phyloP scores from a whole-genome alignment of 2,113 vertebrate species.

The Ceratotherium simum region DNA sequence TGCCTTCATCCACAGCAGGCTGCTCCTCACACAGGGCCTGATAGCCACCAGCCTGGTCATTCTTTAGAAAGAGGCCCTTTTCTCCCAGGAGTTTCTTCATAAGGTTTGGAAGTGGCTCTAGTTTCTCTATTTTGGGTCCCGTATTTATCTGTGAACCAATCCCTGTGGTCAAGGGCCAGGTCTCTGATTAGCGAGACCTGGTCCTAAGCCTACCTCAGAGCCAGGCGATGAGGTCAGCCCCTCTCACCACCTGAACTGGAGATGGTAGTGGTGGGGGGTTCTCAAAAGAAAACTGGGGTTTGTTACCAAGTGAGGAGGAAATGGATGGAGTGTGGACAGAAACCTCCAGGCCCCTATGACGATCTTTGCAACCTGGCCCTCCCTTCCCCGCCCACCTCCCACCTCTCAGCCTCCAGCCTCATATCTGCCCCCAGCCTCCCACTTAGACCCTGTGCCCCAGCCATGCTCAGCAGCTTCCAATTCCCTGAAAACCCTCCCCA shows the following conservation, averaged over 20 bases:
- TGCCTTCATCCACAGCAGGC: not conserved
- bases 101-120: not conserved
- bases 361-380: not conserved
- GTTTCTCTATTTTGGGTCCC: not conserved
- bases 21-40: not conserved
- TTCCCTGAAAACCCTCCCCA: not conserved
- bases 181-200: not conserved
- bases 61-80: not conserved
- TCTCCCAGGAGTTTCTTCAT: not conserved
- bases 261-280: not conserved
- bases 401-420: not conserved
- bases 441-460: not conserved
- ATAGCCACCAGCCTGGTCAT: not conserved
- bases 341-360: not conserved
- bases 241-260: not conserved
- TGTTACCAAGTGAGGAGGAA: not conserved
- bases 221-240: not conserved
- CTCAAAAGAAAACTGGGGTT: not conserved
- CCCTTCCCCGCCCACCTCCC: too few relatives aligned
- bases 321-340: not conserved
- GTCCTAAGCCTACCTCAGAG: not conserved
- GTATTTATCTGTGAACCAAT: not conserved
- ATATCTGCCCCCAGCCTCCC: not conserved
- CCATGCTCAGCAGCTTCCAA: fast-evolving
- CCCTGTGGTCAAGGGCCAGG: not conserved